Conservation (phyloP, 2,797 vertebrate species). For the Thunnus albacares region DNA sequence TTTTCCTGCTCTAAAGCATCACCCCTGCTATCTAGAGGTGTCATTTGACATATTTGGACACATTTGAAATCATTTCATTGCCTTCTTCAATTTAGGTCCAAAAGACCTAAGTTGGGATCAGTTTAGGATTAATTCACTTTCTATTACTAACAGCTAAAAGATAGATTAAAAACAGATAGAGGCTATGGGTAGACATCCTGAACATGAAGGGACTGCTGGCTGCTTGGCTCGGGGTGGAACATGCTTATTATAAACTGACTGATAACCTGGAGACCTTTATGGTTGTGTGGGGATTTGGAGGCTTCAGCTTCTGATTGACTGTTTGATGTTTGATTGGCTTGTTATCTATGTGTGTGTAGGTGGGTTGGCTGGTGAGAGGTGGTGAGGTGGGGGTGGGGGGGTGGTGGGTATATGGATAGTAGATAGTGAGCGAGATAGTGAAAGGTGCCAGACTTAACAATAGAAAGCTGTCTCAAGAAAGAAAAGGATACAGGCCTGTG, state of each 20-base stretch:
- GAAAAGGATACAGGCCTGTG: constrained; percentile 2
- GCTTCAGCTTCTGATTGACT: constrained; percentile 1
- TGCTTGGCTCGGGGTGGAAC: not conserved
- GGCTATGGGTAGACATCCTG: not conserved
- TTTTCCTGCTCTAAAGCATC: not conserved
- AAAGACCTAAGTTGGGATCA: not conserved
- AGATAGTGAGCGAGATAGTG: not conserved
- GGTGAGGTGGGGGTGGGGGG: not conserved
- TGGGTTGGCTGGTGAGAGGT: not conserved
- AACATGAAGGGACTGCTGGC: not conserved
- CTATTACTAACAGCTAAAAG: not conserved
- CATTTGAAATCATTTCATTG: not conserved
- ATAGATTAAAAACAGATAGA: not conserved
- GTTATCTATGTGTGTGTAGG: not conserved
- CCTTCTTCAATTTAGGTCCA: not conserved
- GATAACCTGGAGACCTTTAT: constrained; percentile 6
- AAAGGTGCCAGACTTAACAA: constrained; percentile 26
- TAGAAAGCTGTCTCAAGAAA: constrained; percentile 9
- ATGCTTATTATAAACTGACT: constrained; percentile 11
- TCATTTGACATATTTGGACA: too few relatives aligned
- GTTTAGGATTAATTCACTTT: constrained; percentile 6
- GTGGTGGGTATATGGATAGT: not conserved
- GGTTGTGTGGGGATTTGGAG: not conserved
- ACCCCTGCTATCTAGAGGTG: too few relatives aligned
- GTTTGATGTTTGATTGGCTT: constrained; percentile 13